These are phyloP conservation scores for Catharus bicknelli DNA, from an alignment of 2,113 vertebrate genomes.

Conservation along the genomic window DNA sequence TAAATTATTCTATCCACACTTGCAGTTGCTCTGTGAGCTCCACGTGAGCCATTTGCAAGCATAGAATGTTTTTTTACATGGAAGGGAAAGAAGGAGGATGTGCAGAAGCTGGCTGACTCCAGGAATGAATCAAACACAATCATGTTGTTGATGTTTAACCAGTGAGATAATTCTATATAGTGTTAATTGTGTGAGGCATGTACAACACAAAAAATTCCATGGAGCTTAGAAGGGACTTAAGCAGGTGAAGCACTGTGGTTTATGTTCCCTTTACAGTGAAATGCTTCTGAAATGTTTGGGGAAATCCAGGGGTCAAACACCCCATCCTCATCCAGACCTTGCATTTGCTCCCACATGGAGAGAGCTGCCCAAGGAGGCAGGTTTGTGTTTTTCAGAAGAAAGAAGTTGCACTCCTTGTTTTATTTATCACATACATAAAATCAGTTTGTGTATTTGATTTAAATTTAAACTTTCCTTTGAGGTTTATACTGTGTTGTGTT, in stretches of 20 bases:
- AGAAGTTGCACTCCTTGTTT: not conserved
- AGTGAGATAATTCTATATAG: not conserved
- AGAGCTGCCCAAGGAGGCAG: not conserved
- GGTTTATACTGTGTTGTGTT: not conserved
- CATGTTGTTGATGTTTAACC: not conserved
- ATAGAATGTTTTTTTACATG: accelerated
- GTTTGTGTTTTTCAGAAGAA: not conserved
- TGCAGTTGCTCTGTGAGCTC: not conserved
- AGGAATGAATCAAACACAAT: not conserved
- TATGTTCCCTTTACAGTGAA: not conserved
- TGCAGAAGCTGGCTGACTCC: not conserved
- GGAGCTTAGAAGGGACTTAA: not conserved
- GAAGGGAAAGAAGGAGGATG: not conserved
- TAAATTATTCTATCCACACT: not conserved
- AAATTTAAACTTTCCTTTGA: not conserved
- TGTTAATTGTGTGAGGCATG: not conserved
- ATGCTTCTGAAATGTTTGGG: not conserved
- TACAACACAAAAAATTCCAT: not conserved
- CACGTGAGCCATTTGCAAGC: not conserved
- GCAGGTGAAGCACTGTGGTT: not conserved
- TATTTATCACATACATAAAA: not conserved
- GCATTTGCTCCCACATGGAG: not conserved
- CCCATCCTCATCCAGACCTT: not conserved
- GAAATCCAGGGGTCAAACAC: not conserved
- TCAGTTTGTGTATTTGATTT: not conserved